Evolutionary conservation across 1,140 invertebrate species (phyloP), one percentile per base, ranked within the genome.

Genomic region (Vanessa tameamea): DNA sequence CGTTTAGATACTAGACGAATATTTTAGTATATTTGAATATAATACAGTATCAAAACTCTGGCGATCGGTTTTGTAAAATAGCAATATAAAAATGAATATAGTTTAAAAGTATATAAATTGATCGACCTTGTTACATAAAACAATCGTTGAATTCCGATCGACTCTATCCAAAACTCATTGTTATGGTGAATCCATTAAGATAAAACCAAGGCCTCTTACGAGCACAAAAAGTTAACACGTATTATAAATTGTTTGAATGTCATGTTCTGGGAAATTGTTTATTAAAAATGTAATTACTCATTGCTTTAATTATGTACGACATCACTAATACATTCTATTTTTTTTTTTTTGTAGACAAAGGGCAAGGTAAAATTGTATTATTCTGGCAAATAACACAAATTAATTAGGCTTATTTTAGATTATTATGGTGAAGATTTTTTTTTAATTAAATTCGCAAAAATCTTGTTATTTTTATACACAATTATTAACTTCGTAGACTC

Each of bases 111-210:
- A 53, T 43, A 43, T 53, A 53, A 53, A 59, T 11, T 26, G 23
- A 59, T 26, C n/a, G 72, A 69, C 72, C 72, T 74, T 69, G 72
- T 69, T 57, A 55, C 51, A 75, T 69, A 75, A 77, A 72, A 76
- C 72, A 75, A n/a, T 59, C 69, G 72, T 72, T 67, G 80, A 76
- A 81, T 84, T 79, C 69, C 77, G 65, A 74, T 76, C 69, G 70
- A 23, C 66, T 81, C 74, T 80, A 79, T 79, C 73, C 75, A 75
- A 80, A 78, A 77, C 82, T 77, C 75, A 75, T 82, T 81, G 79
- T 73, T 81, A 79, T 83, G 76, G 77, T 84, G 79, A 82, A 84
- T 81, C 73, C 74, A 84, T 84, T 84, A 80, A 78, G 78, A 80
- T 84, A 82, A 78, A 69, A 59, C 64, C 77, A 83, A 81, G 81